Evolutionary conservation across 2,113 vertebrate genomes (phyloP), one percentile per base, ranked within the genome.

Genomic region (Pachypanchax playfairii): DNA sequence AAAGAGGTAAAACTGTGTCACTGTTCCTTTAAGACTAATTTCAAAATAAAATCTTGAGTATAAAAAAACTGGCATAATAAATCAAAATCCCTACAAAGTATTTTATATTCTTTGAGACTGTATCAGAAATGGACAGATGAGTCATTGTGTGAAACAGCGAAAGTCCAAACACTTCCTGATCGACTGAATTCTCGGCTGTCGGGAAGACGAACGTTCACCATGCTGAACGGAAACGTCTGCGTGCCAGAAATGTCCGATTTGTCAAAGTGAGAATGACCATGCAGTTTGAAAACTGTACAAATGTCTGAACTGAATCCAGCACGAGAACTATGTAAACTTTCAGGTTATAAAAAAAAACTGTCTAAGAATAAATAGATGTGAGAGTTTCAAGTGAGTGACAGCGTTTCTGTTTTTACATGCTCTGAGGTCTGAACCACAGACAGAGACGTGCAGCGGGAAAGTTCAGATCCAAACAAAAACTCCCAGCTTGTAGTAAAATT

Each of bases 321-420:
- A 70, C 68, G n/a, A 58, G 38, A 62, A 77, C 44, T 0, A 70
- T 57, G 64, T 64, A 79, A 81, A 84, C 47, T 28, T 75, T 56
- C 11, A 28, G 79, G 57, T 67, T n/a, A 44, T 48, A 36, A 62
- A 20, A 41, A 44, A 58, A 58, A 58, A 60, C 72, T 61, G 66
- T 28, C 0, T 46, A 46, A 73, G 44, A 62, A 52, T 44, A 52
- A 1, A 9, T 28, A 46, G 60, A 62, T 25, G 70, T 64, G 75
- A 70, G 62, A 26, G 56, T 66, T 75, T 81, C 54, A 68, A 66
- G 77, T 82, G 85, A 83, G 73, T 29, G 73, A 74, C 75, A 66
- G 80, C 80, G 74, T 67, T 56, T 66, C 70, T 83, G 73, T 85
- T 85, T 88, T 64, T 64, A 76, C 88, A 88, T 89, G 88, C 88